Evolutionary conservation across 1,140 invertebrate species (phyloP).

Genomic region (Vanessa atalanta): DNA sequence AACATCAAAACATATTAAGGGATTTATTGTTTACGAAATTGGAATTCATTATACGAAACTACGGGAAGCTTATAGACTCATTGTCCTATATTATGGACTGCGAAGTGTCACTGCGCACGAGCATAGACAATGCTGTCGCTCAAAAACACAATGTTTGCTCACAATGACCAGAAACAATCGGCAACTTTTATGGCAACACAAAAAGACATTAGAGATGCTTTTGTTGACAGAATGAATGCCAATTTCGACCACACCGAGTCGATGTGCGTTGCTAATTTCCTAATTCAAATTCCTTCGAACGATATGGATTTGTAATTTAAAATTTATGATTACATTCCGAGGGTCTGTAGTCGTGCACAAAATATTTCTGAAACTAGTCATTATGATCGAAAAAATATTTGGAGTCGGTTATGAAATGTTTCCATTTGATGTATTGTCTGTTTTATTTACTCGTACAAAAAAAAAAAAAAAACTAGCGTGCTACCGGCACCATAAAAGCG

Average conservation of each 20-base stretch:
- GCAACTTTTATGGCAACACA: conserved; percentile 48
- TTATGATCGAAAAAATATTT: neutral
- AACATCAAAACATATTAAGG: conserved; percentile 78
- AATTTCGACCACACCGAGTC: conserved; percentile 62
- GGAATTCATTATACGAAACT: conserved; percentile 58
- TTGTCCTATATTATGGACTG: conserved; percentile 56
- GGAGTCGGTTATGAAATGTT: neutral
- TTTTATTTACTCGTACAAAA: conserved; percentile 8
- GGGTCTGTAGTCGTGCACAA: too few relatives aligned
- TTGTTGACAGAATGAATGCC: conserved; percentile 61
- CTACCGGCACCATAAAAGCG: conserved; percentile 71
- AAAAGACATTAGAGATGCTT: conserved; percentile 49
- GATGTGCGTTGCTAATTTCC: conserved; percentile 72
- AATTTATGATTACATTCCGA: conserved; percentile 18
- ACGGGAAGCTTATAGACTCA: conserved; percentile 62
- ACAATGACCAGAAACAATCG: conserved; percentile 60
- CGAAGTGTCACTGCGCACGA: conserved; percentile 49
- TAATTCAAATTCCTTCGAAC: conserved; percentile 50
- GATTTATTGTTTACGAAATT: conserved; percentile 67
- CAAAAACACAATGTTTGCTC: conserved; percentile 60
- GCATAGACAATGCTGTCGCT: conserved; percentile 40
- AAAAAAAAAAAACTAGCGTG: conserved; percentile 34
- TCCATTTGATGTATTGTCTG: neutral
- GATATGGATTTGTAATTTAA: conserved; percentile 37
- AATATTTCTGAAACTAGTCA: too few relatives aligned